phyloP scores from a whole-genome alignment of 2,113 vertebrate species.

The Lamprotornis superbus region DNA sequence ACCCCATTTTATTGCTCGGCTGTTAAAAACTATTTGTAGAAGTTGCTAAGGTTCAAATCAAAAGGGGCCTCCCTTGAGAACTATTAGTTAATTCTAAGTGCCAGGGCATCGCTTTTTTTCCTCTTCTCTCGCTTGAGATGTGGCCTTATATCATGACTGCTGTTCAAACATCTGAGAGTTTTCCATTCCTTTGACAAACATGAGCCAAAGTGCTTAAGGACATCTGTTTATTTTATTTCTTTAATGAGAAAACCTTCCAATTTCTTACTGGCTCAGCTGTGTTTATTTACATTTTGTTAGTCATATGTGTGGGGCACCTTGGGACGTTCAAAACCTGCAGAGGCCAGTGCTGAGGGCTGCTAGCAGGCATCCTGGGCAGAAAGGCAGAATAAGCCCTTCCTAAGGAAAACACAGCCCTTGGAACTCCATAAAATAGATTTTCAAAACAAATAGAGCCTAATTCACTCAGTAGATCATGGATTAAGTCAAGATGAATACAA shows the following conservation, averaged over 20 bases:
- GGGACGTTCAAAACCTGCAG: slow-evolving; percentile 59
- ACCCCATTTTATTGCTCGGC: slow-evolving; percentile 59
- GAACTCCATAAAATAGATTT: slow-evolving; percentile 80
- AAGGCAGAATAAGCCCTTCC: slow-evolving; percentile 61
- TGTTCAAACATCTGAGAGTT: slow-evolving; percentile 70
- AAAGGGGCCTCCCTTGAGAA: slow-evolving; percentile 66
- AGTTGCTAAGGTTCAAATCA: slow-evolving; percentile 74
- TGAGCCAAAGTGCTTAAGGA: slow-evolving; percentile 82
- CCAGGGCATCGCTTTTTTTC: slow-evolving; percentile 21
- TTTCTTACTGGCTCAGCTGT: slow-evolving; percentile 80
- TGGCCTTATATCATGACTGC: slow-evolving; percentile 65
- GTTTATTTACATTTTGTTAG: slow-evolving; percentile 82
- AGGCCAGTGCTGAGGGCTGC: slow-evolving; percentile 53
- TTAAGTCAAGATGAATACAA: slow-evolving; percentile 85
- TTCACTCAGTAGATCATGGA: slow-evolving; percentile 78
- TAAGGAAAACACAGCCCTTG: slow-evolving; percentile 77
- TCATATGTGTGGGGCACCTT: slow-evolving; percentile 74
- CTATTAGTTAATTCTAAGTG: slow-evolving; percentile 70
- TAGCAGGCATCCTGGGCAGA: slow-evolving; percentile 58
- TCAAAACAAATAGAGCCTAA: slow-evolving; percentile 83
- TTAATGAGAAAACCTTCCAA: slow-evolving; percentile 84
- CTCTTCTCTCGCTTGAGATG: slow-evolving; percentile 59
- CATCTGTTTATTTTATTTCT: slow-evolving; percentile 87
- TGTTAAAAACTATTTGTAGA: slow-evolving; percentile 75
- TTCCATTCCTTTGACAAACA: slow-evolving; percentile 80